These are phyloP conservation scores for Leucoraja erinaceus DNA, from an alignment of 2,113 vertebrate species.

Conservation along the genomic window DNA sequence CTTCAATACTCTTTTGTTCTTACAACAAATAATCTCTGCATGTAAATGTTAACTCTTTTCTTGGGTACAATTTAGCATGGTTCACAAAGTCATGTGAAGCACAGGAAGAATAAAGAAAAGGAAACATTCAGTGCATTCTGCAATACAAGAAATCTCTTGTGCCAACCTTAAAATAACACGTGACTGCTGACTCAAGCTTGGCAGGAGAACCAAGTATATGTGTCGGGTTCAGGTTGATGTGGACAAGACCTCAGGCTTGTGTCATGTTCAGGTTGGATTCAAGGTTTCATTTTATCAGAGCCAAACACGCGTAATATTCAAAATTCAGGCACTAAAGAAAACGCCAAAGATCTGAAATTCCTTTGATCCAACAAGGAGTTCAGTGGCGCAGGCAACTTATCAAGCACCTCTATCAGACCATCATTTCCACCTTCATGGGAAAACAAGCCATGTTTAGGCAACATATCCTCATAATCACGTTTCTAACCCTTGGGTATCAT, in stretches of 20 bases:
- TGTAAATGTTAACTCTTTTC: background rate
- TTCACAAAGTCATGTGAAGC: background rate
- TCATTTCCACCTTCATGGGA: background rate
- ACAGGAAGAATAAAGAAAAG: background rate
- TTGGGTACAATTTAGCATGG: background rate
- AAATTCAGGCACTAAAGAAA: background rate
- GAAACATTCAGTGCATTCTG: background rate
- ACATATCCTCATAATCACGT: background rate
- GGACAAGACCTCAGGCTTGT: too few relatives aligned
- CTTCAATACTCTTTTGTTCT: background rate
- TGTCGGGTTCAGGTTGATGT: too few relatives aligned
- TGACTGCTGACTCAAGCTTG: too few relatives aligned
- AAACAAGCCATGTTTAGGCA: background rate
- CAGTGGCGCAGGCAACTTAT: background rate
- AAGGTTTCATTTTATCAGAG: too few relatives aligned
- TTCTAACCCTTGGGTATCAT: background rate
- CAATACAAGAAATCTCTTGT: background rate
- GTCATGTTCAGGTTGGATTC: too few relatives aligned
- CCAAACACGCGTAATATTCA: background rate
- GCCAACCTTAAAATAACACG: too few relatives aligned
- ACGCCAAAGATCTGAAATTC: background rate
- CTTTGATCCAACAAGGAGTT: background rate
- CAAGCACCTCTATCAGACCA: background rate
- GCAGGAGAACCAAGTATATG: too few relatives aligned
- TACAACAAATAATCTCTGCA: background rate